Evolutionary conservation across 2,888 invertebrate species (phyloP).

Genomic region (Ametastegia equiseti): DNA sequence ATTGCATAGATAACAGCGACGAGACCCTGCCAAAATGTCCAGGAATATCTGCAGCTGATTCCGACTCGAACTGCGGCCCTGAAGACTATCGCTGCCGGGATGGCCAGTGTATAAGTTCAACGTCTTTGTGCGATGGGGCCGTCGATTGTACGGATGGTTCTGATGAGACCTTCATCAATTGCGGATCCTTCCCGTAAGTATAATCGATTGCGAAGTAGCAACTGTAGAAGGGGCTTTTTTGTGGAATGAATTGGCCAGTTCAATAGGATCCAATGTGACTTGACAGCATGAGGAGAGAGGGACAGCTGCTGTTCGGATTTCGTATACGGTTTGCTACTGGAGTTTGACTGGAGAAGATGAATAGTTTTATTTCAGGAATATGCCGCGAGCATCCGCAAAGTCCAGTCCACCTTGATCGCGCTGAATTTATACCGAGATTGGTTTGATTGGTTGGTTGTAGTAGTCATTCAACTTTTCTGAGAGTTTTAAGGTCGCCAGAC

Average conservation of each 20-base stretch:
- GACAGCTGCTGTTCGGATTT: neutral
- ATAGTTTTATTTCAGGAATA: neutral
- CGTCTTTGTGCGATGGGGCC: conserved; percentile 67
- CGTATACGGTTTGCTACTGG: neutral
- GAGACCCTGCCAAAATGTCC: conserved; percentile 70
- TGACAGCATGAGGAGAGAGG: no score
- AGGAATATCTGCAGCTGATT: conserved; percentile 21
- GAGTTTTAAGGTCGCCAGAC: neutral
- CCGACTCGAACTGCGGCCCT: neutral
- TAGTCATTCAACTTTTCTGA: neutral
- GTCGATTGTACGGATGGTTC: conserved; percentile 67
- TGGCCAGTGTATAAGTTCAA: conserved; percentile 64
- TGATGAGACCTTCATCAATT: conserved; percentile 65
- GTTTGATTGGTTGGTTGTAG: neutral
- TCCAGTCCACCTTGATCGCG: conserved; percentile 4
- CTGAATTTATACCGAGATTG: neutral
- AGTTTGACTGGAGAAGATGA: neutral
- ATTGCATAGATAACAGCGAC: conserved; percentile 78
- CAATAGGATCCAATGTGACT: neutral
- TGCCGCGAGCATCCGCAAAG: neutral
- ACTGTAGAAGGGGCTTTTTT: neutral
- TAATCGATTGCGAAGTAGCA: neutral
- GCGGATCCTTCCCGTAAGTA: conserved; percentile 64
- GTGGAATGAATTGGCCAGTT: neutral
- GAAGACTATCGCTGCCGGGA: conserved; percentile 63